Conservation (phyloP, 2,888 invertebrate species). For the Nomada lathburiana region DNA sequence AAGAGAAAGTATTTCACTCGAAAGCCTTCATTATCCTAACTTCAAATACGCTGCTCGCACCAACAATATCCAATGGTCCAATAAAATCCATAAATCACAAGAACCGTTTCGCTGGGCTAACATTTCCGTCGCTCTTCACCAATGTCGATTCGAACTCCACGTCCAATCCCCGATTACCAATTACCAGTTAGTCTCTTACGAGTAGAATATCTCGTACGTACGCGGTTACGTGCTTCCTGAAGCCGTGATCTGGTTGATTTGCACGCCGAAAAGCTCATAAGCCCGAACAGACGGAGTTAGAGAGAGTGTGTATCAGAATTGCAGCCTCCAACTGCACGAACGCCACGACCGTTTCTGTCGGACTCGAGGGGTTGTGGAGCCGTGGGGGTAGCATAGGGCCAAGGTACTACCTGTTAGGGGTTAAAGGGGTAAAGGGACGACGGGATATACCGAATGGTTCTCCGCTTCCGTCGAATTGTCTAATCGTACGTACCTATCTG, state of each 20-base stretch:
- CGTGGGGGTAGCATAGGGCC: slow-evolving; percentile 21
- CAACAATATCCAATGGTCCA: background rate
- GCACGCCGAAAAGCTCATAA: slow-evolving; percentile 65
- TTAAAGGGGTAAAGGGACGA: slow-evolving; percentile 7
- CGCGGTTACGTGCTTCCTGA: slow-evolving; percentile 19
- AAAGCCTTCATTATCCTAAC: background rate
- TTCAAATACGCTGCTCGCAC: background rate
- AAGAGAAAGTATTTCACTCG: background rate
- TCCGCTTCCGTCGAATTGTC: slow-evolving; percentile 70
- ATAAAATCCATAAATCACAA: background rate
- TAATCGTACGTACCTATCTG: slow-evolving; percentile 71
- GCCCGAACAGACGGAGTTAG: slow-evolving; percentile 19
- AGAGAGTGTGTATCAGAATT: slow-evolving; percentile 23
- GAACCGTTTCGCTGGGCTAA: background rate
- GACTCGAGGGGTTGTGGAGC: slow-evolving; percentile 17
- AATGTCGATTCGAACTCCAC: background rate
- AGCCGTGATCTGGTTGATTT: slow-evolving; percentile 52
- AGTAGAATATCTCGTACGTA: slow-evolving; percentile 7
- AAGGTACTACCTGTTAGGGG: slow-evolving; percentile 33
- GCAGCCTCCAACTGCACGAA: slow-evolving; percentile 25
- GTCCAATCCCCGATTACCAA: background rate
- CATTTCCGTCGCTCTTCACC: background rate
- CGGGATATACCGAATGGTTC: slow-evolving; percentile 58
- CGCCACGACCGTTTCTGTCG: slow-evolving; percentile 15
- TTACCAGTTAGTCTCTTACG: background rate